Conservation (phyloP, 2,888 invertebrate genomes). For the Drosophila antonietae region DNA sequence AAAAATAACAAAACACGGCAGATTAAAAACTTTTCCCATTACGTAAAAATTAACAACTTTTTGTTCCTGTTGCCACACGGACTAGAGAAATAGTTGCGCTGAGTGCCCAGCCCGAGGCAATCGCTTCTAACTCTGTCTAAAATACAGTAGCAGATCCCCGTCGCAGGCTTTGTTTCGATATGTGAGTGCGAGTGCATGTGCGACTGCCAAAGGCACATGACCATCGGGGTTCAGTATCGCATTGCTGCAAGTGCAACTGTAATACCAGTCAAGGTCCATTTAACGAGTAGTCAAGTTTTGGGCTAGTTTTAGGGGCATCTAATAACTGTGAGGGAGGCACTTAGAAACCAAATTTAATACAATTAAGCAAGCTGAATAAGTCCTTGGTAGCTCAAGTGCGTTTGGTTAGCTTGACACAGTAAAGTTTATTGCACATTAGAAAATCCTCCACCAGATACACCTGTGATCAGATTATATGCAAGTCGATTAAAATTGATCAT, state of each 20-base stretch:
- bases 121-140: conserved; percentile 63
- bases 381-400: not conserved
- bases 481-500: too few species aligned
- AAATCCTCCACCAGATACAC: too few species aligned
- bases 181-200: not conserved
- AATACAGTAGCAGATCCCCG: conserved; percentile 49
- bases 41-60: conserved; percentile 78
- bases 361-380: not conserved
- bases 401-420: not conserved
- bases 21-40: conserved; percentile 81
- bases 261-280: conserved; percentile 52
- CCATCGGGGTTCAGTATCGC: not conserved
- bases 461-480: too few species aligned
- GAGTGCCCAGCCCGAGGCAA: conserved; percentile 42
- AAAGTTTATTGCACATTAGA: not conserved
- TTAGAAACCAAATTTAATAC: not conserved
- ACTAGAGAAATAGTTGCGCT: conserved; percentile 65
- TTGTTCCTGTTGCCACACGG: conserved; percentile 30
- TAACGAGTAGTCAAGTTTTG: conserved; percentile 43
- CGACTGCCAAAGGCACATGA: conserved; percentile 22
- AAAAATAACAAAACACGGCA: conserved; percentile 48
- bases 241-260: conserved; percentile 24
- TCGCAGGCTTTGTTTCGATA: conserved; percentile 13
- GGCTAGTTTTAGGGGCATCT: conserved; percentile 11
- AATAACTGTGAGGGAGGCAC: not conserved